Percentiles rank a stretch among this genome's conserved stretches.
Conservation (phyloP, 2,113 vertebrate genomes). For the Cyprinodon tularosa region DNA sequence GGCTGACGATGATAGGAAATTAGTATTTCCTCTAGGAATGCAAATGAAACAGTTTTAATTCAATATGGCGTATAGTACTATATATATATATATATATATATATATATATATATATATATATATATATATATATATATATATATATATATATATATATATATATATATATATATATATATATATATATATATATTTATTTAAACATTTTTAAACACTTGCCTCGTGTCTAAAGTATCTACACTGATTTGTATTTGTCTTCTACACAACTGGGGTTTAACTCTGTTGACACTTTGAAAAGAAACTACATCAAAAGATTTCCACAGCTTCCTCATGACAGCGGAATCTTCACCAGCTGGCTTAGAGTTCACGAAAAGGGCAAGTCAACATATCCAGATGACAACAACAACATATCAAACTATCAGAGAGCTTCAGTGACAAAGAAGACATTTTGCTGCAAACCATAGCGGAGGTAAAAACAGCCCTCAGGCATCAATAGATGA, state of each 20-base stretch:
- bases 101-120: no score
- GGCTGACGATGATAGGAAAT: constrained; percentile 50
- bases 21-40: constrained; percentile 56
- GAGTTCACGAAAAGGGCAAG: constrained; percentile 64
- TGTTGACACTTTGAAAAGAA: constrained; percentile 7
- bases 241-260: constrained; percentile 8
- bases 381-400: constrained; percentile 41
- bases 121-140: no score
- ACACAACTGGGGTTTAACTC: constrained; percentile 13
- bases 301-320: constrained; percentile 17
- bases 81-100: no score
- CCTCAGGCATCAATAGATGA: constrained; percentile 63
- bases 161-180: no score
- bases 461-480: constrained; percentile 56
- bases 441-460: constrained; percentile 53
- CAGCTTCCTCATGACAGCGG: constrained; percentile 10
- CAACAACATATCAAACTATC: constrained; percentile 56
- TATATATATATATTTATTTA: no score
- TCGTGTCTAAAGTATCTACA: neutral
- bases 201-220: neutral
- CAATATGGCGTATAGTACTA: no score
- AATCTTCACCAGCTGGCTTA: constrained; percentile 38
- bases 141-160: no score
- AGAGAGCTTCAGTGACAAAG: constrained; percentile 40
- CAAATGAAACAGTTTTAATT: constrained; percentile 49